A percentile compares a stretch with the other conserved stretches of the same genome.
phyloP scores from a whole-genome alignment of 2,888 invertebrate genomes.

The Polymixis lichenea region DNA sequence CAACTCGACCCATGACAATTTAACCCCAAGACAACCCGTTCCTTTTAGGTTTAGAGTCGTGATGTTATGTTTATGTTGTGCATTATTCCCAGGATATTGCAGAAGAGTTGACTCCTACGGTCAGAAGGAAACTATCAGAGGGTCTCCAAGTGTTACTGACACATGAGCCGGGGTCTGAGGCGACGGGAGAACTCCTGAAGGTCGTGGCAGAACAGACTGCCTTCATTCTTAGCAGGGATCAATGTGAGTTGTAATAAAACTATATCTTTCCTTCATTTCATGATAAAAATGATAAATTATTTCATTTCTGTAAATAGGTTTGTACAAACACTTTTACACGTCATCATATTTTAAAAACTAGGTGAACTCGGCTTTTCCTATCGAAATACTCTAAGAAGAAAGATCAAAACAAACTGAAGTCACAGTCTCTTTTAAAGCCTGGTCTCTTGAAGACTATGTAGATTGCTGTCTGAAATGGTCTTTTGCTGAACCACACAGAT shows the following conservation, averaged over 20 bases:
- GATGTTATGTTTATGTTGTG: not conserved
- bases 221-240: slow-evolving; percentile 66
- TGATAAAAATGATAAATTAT: too few species aligned
- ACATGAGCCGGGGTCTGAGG: slow-evolving; percentile 68
- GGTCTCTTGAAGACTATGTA: too few species aligned
- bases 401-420: too few species aligned
- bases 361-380: too few species aligned
- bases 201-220: slow-evolving; percentile 66
- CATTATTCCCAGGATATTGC: slow-evolving; percentile 44
- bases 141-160: slow-evolving; percentile 57
- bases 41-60: not conserved
- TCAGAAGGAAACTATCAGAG: slow-evolving; percentile 53
- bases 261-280: not conserved
- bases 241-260: slow-evolving; percentile 57
- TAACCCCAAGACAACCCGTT: not conserved
- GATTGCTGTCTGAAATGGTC: too few species aligned
- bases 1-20: not conserved
- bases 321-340: too few species aligned
- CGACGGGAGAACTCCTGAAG: slow-evolving; percentile 68
- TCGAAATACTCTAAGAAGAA: too few species aligned
- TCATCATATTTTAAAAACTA: too few species aligned
- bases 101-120: slow-evolving; percentile 39
- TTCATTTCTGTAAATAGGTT: too few species aligned
- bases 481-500: too few species aligned
- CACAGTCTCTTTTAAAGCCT: too few species aligned